Evolutionary conservation across 1,140 invertebrate genomes (phyloP).

Genomic region (Drosophila micromelanica): DNA sequence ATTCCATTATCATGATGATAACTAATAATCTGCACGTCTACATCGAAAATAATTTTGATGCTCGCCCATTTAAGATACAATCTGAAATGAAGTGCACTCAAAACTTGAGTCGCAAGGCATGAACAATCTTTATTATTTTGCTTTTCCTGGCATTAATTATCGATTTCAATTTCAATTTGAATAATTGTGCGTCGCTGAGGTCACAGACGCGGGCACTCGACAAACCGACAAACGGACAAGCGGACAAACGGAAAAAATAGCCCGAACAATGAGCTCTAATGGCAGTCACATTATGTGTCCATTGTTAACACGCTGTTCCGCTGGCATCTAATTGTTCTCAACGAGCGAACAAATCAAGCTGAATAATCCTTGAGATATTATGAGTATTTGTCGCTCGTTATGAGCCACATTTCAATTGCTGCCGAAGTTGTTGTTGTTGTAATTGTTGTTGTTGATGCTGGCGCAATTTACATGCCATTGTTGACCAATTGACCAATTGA

Average conservation of each 20-base stretch:
- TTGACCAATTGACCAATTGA: slow-evolving; percentile 52
- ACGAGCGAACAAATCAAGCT: slow-evolving; percentile 33
- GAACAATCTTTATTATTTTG: slow-evolving; percentile 7
- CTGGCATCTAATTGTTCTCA: slow-evolving; percentile 58
- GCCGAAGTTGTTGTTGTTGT: slow-evolving; percentile 5
- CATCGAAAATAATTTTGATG: slow-evolving; percentile 1
- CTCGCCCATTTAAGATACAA: slow-evolving; percentile 20
- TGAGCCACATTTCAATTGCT: slow-evolving; percentile 30
- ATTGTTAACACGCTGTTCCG: slow-evolving; percentile 32
- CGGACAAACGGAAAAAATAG: neutral
- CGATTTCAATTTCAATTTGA: slow-evolving; percentile 31
- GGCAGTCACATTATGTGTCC: slow-evolving; percentile 21
- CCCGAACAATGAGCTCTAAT: slow-evolving; percentile 30
- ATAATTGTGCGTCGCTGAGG: slow-evolving; percentile 29
- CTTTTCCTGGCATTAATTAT: slow-evolving; percentile 52
- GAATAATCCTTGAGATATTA: slow-evolving; percentile 61
- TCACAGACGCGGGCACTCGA: slow-evolving; percentile 36
- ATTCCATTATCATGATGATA: no score
- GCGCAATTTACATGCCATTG: slow-evolving; percentile 76
- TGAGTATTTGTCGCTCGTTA: slow-evolving; percentile 43
- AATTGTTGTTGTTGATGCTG: slow-evolving; percentile 5
- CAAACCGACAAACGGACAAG: slow-evolving; percentile 11
- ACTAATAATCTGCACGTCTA: neutral
- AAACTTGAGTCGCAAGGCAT: slow-evolving; percentile 58
- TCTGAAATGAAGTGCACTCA: slow-evolving; percentile 35